These are phyloP conservation scores for Hirudo medicinalis DNA, from an alignment of 1,140 invertebrate species.

Conservation along the genomic window DNA sequence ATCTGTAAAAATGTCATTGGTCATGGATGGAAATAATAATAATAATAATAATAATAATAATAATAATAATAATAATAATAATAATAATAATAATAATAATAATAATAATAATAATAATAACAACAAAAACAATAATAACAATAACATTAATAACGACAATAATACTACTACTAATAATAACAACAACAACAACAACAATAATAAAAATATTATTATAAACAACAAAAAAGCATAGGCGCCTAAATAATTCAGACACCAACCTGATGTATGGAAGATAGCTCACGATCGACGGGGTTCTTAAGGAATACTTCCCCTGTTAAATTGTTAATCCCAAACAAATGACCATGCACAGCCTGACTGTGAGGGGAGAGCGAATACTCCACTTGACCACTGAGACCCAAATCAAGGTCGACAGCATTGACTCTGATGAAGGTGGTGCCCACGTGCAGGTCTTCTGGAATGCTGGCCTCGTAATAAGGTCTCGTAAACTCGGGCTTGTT, in stretches of 20 bases:
- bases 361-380: conserved; percentile 42
- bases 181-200: not conserved
- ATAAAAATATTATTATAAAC: too few species aligned
- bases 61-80: too few species aligned
- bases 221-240: not conserved
- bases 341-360: conserved; percentile 6
- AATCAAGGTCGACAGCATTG: conserved; percentile 1
- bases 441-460: conserved; percentile 18
- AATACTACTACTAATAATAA: not conserved
- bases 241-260: not conserved
- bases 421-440: conserved; percentile 54
- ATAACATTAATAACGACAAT: not conserved
- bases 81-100: too few species aligned
- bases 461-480: conserved; percentile 16
- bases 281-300: conserved; percentile 27
- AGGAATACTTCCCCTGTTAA: conserved; percentile 25
- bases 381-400: conserved; percentile 47
- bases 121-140: too few species aligned
- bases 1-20: too few species aligned
- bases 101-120: too few species aligned
- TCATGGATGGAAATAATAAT: too few species aligned
- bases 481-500: conserved; percentile 45
- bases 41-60: too few species aligned
- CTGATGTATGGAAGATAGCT: conserved; percentile 25
- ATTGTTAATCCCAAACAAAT: conserved; percentile 29